Base-by-base conservation (phyloP, 2,113 vertebrate species). In the Cromileptes altivelis region DNA sequence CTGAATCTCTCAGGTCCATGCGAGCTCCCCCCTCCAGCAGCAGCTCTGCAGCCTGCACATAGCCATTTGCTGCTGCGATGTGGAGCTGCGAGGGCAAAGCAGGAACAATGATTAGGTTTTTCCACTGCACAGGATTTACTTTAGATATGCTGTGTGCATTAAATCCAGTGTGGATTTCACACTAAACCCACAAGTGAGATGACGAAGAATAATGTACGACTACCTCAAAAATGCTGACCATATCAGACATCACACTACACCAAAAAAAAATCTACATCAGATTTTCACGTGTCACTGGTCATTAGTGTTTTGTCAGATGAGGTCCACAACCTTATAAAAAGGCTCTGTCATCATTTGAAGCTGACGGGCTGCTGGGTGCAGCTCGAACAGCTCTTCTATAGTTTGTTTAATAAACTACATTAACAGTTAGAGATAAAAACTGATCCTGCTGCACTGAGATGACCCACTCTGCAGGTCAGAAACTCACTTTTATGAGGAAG, bases 21-120 rank as follows among this genome's bases (percentile, higher is more conserved):
- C 94, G 96, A 40, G 96, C 97, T 6, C 98, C 97, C 0, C 97
- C 97, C 92, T 99, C 98, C 78, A 99, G 94, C 18, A 99, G 97
- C 70, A 97, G 94, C 94, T 99, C 98, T 40, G 97, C 96, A 63
- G 97, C 98, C 90, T 98, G 97, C 64, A 97, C 94, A 62, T 97
- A 99, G 71, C 98, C 98, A n/a, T 98, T 98, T 52, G 98, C 98
- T 61, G 97, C 97, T 65, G 97, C 92, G 69, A 99, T 96, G 86
- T 99, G 98, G 80, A 99, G 94, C 98, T 99, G 79, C 78, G 81
- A 68, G 72, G 42, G 69, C 85, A 85, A 88, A 81, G 64, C 40
- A 78, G 19, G 58, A 42, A 55, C 42, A 60, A 64, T 47, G 17
- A 56, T 49, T 69, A 4, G 1, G 30, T 64, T 62, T 63, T 40